These are phyloP conservation scores for Cephus rjabovi DNA, from an alignment of 2,888 invertebrate species.

Conservation along the genomic window DNA sequence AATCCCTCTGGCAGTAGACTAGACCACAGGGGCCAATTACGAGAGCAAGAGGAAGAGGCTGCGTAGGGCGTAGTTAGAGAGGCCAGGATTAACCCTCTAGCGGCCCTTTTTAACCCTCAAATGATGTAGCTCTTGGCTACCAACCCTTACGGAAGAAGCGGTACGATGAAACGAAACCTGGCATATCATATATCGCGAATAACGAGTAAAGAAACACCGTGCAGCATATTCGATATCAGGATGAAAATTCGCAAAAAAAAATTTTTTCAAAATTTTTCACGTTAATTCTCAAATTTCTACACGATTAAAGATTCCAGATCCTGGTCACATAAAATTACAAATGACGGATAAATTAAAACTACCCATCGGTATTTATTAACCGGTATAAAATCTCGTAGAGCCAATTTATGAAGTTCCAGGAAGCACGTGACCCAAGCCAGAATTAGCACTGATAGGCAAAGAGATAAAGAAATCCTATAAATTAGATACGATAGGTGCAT, in stretches of 20 bases:
- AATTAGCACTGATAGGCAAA: not conserved
- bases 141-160: not conserved
- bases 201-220: not conserved
- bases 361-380: not conserved
- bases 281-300: not conserved
- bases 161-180: not conserved
- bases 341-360: not conserved
- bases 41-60: slow-evolving; percentile 15
- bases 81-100: slow-evolving; percentile 49
- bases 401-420: not conserved
- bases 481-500: slow-evolving; percentile 12
- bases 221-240: not conserved
- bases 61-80: slow-evolving; percentile 32
- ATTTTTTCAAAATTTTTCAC: no score
- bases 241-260: not conserved
- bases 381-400: not conserved
- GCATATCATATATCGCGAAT: not conserved
- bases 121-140: not conserved
- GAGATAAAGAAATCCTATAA: slow-evolving; percentile 16
- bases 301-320: not conserved
- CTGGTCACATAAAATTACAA: not conserved
- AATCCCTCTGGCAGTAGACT: slow-evolving; percentile 61
- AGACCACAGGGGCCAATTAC: slow-evolving; percentile 59
- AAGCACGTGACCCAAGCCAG: not conserved
- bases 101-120: slow-evolving; percentile 36